Percentiles rank a stretch among this genome's conserved stretches.
Evolutionary conservation across 2,888 invertebrate genomes (phyloP).

Genomic region (Pandemis heparana): DNA sequence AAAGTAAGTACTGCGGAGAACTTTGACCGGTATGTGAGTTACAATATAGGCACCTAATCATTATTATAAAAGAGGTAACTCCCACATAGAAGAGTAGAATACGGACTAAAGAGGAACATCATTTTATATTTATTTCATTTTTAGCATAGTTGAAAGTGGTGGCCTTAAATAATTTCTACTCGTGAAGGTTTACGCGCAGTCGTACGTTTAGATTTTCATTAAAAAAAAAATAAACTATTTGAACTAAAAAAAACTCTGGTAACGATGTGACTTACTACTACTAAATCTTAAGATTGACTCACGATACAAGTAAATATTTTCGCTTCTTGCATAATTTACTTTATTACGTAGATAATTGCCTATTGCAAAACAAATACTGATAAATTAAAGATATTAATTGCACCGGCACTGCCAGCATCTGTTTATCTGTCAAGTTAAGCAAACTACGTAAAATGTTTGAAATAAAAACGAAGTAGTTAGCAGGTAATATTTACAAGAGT

Average conservation of each 20-base stretch:
- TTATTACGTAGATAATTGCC: background rate
- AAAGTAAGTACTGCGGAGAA: background rate
- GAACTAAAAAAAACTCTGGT: background rate
- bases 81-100: too few species aligned
- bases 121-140: too few species aligned
- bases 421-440: background rate
- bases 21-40: background rate
- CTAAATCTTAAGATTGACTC: background rate
- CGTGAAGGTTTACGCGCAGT: too few species aligned
- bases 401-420: background rate
- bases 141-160: too few species aligned
- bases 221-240: too few species aligned
- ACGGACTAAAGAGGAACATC: too few species aligned
- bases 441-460: background rate
- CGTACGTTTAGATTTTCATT: background rate
- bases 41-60: background rate
- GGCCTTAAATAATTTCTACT: too few species aligned
- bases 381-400: background rate
- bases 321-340: conserved; percentile 1
- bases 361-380: background rate
- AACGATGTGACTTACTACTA: background rate
- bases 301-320: background rate
- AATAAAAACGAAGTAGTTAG: background rate
- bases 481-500: background rate
- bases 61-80: background rate